Conservation (phyloP, 2,113 vertebrate species). For the Galemys pyrenaicus region DNA sequence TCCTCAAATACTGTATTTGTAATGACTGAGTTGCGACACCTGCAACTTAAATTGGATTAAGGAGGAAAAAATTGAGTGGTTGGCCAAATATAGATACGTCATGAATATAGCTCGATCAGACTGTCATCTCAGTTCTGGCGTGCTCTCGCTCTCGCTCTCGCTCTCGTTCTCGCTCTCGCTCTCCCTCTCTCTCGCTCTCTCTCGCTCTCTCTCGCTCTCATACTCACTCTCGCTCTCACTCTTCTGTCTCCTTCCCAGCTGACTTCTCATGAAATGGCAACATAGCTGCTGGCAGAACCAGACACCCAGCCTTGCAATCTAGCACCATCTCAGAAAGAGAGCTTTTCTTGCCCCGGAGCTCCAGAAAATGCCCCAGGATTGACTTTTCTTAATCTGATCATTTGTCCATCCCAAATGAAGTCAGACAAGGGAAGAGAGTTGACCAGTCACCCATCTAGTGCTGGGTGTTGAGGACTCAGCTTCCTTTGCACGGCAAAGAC, state of each 20-base stretch:
- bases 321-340: background rate
- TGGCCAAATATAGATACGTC: background rate
- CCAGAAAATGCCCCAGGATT: background rate
- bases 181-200: background rate
- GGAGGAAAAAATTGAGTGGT: background rate
- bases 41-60: background rate
- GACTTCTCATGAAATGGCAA: background rate
- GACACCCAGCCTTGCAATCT: background rate
- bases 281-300: background rate
- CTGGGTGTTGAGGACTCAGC: background rate
- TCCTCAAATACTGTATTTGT: background rate
- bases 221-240: background rate
- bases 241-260: background rate
- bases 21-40: background rate
- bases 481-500: background rate
- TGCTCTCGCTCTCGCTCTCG: background rate
- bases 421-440: background rate
- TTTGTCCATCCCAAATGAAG: background rate
- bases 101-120: background rate
- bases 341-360: rapidly evolving
- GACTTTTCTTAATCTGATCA: background rate
- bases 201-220: too few relatives aligned
- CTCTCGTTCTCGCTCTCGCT: background rate
- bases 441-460: background rate
- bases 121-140: background rate